phyloP scores from a whole-genome alignment of 2,888 invertebrate genomes.

The Drosophila ochracea region DNA sequence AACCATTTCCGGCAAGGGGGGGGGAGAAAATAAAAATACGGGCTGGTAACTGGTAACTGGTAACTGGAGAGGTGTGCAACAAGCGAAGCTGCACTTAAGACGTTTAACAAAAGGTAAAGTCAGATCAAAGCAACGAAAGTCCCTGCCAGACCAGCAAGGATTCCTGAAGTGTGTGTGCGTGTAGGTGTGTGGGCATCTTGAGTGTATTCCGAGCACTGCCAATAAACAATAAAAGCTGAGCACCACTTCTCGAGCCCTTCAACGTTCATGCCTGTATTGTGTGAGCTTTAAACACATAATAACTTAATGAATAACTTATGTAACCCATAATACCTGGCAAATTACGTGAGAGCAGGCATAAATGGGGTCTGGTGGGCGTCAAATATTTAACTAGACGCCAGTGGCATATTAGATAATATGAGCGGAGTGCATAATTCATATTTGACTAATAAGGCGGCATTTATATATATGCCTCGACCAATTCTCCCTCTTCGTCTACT shows the following conservation, averaged over 20 bases:
- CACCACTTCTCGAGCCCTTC: slow-evolving; percentile 48
- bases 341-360: slow-evolving; percentile 43
- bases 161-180: neutral
- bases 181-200: slow-evolving; percentile 14
- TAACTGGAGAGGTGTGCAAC: slow-evolving; percentile 59
- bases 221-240: slow-evolving; percentile 71
- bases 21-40: slow-evolving; percentile 20
- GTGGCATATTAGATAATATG: slow-evolving; percentile 72
- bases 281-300: slow-evolving; percentile 77
- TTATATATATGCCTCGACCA: slow-evolving; percentile 18
- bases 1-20: slow-evolving; percentile 71
- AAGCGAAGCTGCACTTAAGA: slow-evolving; percentile 72
- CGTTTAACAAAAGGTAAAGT: slow-evolving; percentile 62
- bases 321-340: slow-evolving; percentile 60
- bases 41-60: slow-evolving; percentile 8
- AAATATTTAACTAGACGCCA: slow-evolving; percentile 71
- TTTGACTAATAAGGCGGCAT: slow-evolving; percentile 57
- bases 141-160: slow-evolving; percentile 21
- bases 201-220: slow-evolving; percentile 51
- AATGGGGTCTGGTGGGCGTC: slow-evolving; percentile 26
- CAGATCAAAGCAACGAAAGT: slow-evolving; percentile 46
- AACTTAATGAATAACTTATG: slow-evolving; percentile 75
- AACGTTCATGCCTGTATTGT: slow-evolving; percentile 43
- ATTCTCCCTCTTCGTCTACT: neutral
- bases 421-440: slow-evolving; percentile 55